A percentile compares a stretch with the other conserved stretches of the same genome.
Evolutionary conservation across 2,113 vertebrate species (phyloP).

Genomic region (Solea solea): DNA sequence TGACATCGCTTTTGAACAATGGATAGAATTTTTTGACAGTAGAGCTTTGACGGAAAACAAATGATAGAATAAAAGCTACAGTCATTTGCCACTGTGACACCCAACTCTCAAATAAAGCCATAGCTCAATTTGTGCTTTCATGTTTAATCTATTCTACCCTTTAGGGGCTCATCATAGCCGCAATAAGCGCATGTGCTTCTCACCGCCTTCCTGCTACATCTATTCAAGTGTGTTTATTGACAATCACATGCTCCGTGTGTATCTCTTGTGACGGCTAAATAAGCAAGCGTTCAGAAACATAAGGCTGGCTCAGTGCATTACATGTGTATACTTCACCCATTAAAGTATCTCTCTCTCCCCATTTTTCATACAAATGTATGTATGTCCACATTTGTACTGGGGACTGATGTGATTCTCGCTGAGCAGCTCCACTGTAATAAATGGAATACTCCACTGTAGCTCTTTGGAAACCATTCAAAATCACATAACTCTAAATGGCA

Average conservation of each 20-base stretch:
- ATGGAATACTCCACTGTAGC: no score
- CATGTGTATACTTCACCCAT: conserved; percentile 16
- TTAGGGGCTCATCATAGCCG: conserved; percentile 22
- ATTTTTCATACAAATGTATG: background rate
- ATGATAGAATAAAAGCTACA: background rate
- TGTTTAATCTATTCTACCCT: conserved; percentile 21
- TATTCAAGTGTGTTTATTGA: conserved; percentile 31
- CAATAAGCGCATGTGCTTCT: conserved; percentile 29
- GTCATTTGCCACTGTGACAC: conserved; percentile 15
- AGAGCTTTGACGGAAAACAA: conserved; percentile 5
- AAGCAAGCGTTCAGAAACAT: conserved; percentile 56
- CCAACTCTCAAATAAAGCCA: conserved; percentile 21
- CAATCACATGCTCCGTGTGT: conserved; percentile 25
- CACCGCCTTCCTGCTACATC: conserved; percentile 26
- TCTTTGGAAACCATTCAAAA: background rate
- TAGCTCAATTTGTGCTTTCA: conserved; percentile 23
- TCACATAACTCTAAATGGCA: conserved; percentile 4
- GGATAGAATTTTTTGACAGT: conserved; percentile 3
- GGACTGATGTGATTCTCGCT: background rate
- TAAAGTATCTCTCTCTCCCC: background rate
- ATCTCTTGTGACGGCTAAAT: conserved; percentile 30
- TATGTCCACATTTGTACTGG: no score
- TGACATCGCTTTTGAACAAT: conserved; percentile 46
- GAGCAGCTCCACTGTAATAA: background rate
- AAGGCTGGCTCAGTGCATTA: conserved; percentile 13